Evolutionary conservation across 2,888 invertebrate genomes (phyloP), one percentile per base, ranked within the genome.

Genomic region (Adela reaumurella): DNA sequence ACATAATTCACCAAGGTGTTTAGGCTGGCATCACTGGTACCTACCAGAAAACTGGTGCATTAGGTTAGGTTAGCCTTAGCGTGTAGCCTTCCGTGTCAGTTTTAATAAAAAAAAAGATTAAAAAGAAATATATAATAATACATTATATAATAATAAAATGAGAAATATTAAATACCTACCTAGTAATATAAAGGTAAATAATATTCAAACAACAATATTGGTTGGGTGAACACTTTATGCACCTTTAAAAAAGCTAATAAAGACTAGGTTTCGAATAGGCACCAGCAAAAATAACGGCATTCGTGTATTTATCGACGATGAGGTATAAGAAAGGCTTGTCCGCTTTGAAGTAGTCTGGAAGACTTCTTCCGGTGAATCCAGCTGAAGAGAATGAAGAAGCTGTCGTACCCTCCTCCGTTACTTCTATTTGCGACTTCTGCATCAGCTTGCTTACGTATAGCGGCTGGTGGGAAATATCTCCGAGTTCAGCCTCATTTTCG

Each of bases 311-410:
- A 49, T 78, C 74, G 0, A 73, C 62, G 17, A 78, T 71, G 67
- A 74, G 73, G 49, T 63, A 77, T n/a, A 72, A 35, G 53, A 78
- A 78, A 0, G 77, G 76, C 50, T 58, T 68, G 54, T 73, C 70
- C 0, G 62, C 72, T 0, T 58, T 49, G 41, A 70, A 72, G 19
- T 59, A 50, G 0, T 56, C 54, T 0, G 64, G 62, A 19, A 60
- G 10, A 4, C 55, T 57, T 24, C 69, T 62, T 0, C 61, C 54
- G 6, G 57, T 53, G 3, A 69, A 60, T 0, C 56, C 50, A 0
- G 58, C 67, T 2, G 55, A 62, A 0, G 64, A 60, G 0, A 56
- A 68, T 0, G 65, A 67, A 16, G 63, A 58, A 0, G 71, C 70
- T 1, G 59, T 62, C 0, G 72, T 68, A 0, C 77, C 77, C 44